A percentile compares a stretch with the other conserved stretches of the same genome.
Evolutionary conservation across 2,888 invertebrate species (phyloP).

Genomic region (Tetragnatha montana): DNA sequence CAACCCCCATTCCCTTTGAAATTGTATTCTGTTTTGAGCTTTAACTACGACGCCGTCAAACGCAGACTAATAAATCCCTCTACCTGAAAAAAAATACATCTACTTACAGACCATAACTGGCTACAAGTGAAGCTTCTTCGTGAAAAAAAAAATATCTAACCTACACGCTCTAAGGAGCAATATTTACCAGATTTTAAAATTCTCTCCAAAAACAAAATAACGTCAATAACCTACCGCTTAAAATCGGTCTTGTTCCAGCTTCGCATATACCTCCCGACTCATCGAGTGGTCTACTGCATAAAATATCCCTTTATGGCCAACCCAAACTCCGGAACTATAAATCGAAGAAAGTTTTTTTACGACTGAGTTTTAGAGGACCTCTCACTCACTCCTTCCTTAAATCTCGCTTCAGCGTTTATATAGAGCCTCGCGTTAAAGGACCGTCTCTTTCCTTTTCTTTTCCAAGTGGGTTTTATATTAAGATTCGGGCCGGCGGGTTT

Average conservation of each 20-base stretch:
- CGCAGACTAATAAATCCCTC: too few relatives aligned
- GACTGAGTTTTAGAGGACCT: constrained; percentile 6
- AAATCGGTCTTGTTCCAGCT: not conserved
- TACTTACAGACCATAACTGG: too few relatives aligned
- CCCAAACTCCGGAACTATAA: not conserved
- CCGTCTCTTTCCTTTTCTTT: not conserved
- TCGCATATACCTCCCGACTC: not conserved
- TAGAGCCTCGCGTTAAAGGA: constrained; percentile 3
- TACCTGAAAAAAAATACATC: too few relatives aligned
- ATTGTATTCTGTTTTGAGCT: too few relatives aligned
- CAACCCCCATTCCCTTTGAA: too few relatives aligned
- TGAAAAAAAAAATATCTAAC: too few relatives aligned
- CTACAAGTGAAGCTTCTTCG: too few relatives aligned
- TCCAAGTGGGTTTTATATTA: constrained; percentile 17
- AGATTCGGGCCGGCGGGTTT: constrained; percentile 18
- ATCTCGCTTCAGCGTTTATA: constrained; percentile 9
- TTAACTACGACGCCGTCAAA: too few relatives aligned
- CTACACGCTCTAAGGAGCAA: too few relatives aligned
- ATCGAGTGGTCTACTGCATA: not conserved
- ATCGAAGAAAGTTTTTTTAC: constrained; percentile 1
- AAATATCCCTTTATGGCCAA: not conserved
- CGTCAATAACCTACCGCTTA: not conserved
- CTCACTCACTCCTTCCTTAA: not conserved
- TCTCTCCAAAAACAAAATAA: not conserved
- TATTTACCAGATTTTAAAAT: too few relatives aligned